phyloP scores from a whole-genome alignment of 2,113 vertebrate genomes.

The Camelus dromedarius region DNA sequence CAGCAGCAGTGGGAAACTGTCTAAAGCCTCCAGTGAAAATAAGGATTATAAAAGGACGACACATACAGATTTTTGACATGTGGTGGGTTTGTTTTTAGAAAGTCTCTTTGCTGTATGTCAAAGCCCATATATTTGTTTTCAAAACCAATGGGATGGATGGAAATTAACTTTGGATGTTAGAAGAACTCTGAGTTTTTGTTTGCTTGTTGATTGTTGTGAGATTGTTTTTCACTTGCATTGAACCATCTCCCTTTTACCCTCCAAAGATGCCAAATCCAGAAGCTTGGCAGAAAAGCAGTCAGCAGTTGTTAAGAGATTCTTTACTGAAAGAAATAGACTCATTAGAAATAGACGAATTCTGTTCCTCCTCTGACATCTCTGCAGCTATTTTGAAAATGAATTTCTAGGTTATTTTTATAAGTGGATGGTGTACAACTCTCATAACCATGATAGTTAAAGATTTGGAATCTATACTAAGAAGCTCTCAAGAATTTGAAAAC shows the following conservation, averaged over 20 bases:
- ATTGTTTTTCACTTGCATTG: not conserved
- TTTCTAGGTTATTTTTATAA: slow-evolving; percentile 58
- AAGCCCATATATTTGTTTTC: slow-evolving; percentile 25
- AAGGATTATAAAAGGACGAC: not conserved
- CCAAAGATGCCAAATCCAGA: not conserved
- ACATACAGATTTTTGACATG: not conserved
- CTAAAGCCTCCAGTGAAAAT: not conserved
- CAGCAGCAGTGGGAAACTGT: not conserved
- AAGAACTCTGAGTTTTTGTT: not conserved
- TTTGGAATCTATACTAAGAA: slow-evolving; percentile 31
- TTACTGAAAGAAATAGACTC: not conserved
- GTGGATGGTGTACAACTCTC: not conserved
- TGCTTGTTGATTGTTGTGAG: not conserved
- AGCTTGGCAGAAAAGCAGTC: not conserved
- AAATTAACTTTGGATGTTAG: not conserved
- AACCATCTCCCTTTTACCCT: not conserved
- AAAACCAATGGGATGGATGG: not conserved
- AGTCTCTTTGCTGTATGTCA: slow-evolving; percentile 8
- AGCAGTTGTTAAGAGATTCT: not conserved
- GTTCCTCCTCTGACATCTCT: not conserved
- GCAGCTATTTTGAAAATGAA: slow-evolving; percentile 51
- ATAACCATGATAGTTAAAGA: not conserved
- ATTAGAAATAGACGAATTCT: not conserved
- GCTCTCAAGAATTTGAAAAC: slow-evolving; percentile 7
- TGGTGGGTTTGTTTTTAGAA: slow-evolving; percentile 39